Evolutionary conservation across 2,113 vertebrate species (phyloP), one percentile per base, ranked within the genome.

Genomic region (Menura novaehollandiae): DNA sequence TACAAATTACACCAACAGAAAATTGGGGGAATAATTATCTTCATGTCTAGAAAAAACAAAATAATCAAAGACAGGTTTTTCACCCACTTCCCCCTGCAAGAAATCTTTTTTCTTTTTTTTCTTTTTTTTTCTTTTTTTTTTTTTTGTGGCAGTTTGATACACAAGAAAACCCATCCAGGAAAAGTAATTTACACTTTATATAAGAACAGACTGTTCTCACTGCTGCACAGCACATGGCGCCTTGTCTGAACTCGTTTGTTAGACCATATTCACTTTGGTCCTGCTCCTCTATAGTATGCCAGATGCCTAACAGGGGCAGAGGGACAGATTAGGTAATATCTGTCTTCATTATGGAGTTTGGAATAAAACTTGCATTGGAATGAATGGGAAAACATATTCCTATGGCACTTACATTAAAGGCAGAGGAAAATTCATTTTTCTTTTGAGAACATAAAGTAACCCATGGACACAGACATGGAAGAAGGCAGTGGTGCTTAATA

Each of bases 31-130:
- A 44, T 62, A 68, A 64, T 33, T 73, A 64, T 64, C 44, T 41
- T 85, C 15, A 35, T 44, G 49, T 46, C 35, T 41, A 60, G 52
- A 44, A 87, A 32, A 62, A 71, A 12, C 5, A 30, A 81, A 89
- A 47, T 44, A n/a, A 78, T 51, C 9, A 33, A 71, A 80, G 9
- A 68, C 74, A 56, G 5, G 1, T 39, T 74, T 67, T 17, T 5
- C 13, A 4, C 3, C 55, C n/a, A 33, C 21, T 18, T 33, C 15
- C 1, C 18, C 7, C 12, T n/a, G 2, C 7, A n/a, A 23, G 49
- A 53, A 46, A n/a, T n/a, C n/a, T 56, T 23, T n/a, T 51, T 51
- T 51, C 26, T 51, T 47, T 47, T 49, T 22, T 49, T 24, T 23
- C 4, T 49, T 23, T 49, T 10, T 49, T 49, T 49, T 49, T 24